Evolutionary conservation across 2,113 vertebrate genomes (phyloP).

Genomic region (Psephotus haematonotus): DNA sequence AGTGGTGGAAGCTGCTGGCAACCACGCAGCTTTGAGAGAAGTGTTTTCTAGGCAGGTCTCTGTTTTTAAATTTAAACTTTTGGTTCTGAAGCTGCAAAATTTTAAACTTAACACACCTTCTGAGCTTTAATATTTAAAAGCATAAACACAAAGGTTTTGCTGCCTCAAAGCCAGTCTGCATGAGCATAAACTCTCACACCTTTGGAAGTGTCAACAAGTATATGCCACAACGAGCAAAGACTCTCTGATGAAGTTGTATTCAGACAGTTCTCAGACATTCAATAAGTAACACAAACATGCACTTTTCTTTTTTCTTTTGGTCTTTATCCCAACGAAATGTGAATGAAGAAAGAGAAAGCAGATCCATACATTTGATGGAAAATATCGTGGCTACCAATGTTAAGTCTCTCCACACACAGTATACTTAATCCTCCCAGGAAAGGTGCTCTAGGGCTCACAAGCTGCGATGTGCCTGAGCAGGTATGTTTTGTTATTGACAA

Average conservation of each 20-base stretch:
- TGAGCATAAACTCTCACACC: background rate
- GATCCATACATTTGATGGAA: background rate
- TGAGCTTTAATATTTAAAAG: background rate
- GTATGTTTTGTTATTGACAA: background rate
- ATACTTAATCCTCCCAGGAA: background rate
- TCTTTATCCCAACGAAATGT: background rate
- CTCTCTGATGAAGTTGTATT: background rate
- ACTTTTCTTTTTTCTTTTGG: background rate
- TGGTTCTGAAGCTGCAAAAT: background rate
- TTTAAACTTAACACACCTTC: background rate
- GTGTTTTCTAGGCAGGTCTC: background rate
- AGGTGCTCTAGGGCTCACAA: background rate
- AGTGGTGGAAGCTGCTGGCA: background rate
- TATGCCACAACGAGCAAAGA: accelerated
- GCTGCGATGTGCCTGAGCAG: background rate
- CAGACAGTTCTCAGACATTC: background rate
- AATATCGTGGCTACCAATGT: background rate
- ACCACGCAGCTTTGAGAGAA: background rate
- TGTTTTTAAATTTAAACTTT: background rate
- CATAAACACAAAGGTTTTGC: background rate
- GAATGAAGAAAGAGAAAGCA: background rate
- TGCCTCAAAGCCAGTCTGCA: background rate
- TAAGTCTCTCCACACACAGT: background rate
- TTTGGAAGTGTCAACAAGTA: background rate
- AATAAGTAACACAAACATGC: background rate